Evolutionary conservation across 2,888 invertebrate genomes (phyloP).

Genomic region (Sinohyriopsis cumingii): DNA sequence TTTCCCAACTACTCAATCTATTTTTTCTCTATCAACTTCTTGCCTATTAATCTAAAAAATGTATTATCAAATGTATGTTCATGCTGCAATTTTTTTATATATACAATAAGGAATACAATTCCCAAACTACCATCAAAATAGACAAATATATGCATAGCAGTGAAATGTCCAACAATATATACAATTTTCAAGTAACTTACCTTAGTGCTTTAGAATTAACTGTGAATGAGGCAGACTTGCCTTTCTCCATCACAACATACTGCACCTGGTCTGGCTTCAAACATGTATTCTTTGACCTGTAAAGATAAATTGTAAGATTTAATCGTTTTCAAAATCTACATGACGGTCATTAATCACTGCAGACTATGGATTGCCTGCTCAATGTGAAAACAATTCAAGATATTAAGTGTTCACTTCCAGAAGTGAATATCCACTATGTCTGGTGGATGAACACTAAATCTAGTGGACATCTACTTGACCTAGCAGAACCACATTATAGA

Average conservation of each 20-base stretch:
- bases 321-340: background rate
- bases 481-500: no score
- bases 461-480: no score
- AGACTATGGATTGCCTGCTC: background rate
- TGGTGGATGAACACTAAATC: no score
- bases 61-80: no score
- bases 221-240: constrained; percentile 46
- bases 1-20: no score
- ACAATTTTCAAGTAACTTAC: constrained; percentile 23
- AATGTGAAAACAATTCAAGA: background rate
- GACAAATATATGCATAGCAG: no score
- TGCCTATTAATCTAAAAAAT: no score
- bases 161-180: background rate
- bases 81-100: background rate
- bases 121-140: no score
- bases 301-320: background rate
- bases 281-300: constrained; percentile 11
- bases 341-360: background rate
- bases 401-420: background rate
- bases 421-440: no score
- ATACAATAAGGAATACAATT: background rate
- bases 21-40: no score
- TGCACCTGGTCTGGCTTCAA: constrained; percentile 46
- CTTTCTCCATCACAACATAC: constrained; percentile 58
- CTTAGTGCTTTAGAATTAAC: constrained; percentile 54